phyloP scores from a whole-genome alignment of 2,797 vertebrate species.

The Dryobates pubescens region DNA sequence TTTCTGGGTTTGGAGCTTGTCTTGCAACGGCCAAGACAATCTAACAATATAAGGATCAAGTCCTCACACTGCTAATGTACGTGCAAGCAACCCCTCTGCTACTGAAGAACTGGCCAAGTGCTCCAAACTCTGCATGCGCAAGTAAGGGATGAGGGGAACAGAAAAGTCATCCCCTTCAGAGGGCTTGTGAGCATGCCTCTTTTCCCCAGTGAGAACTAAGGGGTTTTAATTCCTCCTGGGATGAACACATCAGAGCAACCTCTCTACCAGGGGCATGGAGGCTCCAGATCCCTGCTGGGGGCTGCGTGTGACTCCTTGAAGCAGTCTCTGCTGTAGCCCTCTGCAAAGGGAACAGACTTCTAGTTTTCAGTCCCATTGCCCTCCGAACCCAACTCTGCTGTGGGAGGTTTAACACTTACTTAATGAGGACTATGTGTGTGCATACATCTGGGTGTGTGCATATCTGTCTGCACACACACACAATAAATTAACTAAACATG shows the following conservation, averaged over 20 bases:
- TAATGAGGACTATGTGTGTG: slow-evolving; percentile 53
- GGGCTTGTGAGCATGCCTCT: not conserved
- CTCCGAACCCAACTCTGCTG: not conserved
- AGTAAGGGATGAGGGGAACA: not conserved
- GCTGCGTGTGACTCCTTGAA: not conserved
- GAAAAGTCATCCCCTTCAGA: fast-evolving
- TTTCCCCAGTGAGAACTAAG: not conserved
- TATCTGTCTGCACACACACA: slow-evolving; percentile 59
- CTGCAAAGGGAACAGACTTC: not conserved
- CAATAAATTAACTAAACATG: slow-evolving; percentile 59
- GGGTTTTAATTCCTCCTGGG: not conserved
- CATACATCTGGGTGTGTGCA: slow-evolving; percentile 60
- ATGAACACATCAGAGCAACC: not conserved
- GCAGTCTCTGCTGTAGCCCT: not conserved
- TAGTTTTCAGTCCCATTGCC: not conserved
- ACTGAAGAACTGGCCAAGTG: fast-evolving
- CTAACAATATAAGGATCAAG: not conserved
- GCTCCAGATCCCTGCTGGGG: not conserved
- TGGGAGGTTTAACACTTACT: slow-evolving; percentile 57
- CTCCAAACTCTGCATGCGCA: not conserved
- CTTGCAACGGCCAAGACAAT: not conserved
- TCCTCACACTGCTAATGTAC: fast-evolving
- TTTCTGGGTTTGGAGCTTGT: not conserved
- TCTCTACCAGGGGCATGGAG: fast-evolving
- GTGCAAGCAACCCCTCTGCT: not conserved